These are phyloP conservation scores for Criorhina ranunculi DNA, from an alignment of 2,888 invertebrate genomes.

Conservation along the genomic window DNA sequence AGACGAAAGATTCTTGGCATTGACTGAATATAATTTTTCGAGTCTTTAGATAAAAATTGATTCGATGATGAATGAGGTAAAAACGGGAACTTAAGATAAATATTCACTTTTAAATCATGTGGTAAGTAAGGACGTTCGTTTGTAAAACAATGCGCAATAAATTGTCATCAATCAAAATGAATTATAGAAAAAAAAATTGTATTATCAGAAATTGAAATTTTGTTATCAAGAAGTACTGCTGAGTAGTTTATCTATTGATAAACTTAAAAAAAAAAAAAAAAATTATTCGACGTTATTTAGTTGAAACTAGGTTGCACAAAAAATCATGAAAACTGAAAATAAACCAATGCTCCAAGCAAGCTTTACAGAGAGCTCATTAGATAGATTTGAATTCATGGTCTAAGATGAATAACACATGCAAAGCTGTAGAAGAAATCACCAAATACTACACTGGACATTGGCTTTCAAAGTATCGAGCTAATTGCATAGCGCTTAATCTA, in stretches of 20 bases:
- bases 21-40: no score
- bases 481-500: no score
- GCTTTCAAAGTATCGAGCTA: no score
- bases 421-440: no score
- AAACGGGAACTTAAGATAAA: neutral
- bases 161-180: neutral
- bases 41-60: neutral
- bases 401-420: no score
- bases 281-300: neutral
- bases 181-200: neutral
- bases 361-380: no score
- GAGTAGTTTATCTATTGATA: neutral
- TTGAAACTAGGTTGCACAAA: no score
- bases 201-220: neutral
- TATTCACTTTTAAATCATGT: conserved; percentile 1
- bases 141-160: neutral
- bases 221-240: neutral
- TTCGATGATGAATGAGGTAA: neutral
- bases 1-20: no score
- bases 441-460: no score
- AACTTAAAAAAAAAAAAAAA: neutral
- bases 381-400: no score
- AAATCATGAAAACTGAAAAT: no score
- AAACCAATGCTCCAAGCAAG: no score
- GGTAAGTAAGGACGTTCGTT: neutral